A percentile compares a stretch with the other conserved stretches of the same genome.
phyloP scores from a whole-genome alignment of 2,113 vertebrate genomes.

The Alosa alosa region DNA sequence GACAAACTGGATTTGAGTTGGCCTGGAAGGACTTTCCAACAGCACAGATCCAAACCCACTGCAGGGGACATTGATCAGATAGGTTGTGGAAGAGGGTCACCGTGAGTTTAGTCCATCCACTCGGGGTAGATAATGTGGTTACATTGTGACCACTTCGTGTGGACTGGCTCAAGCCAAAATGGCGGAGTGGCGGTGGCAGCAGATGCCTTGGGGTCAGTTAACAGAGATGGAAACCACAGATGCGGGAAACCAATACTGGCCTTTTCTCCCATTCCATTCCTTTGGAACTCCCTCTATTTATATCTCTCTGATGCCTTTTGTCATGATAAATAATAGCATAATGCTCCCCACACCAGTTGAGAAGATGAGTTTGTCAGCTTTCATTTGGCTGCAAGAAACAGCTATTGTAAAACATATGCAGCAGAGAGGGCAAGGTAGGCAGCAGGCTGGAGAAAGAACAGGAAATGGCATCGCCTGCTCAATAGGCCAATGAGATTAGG shows the following conservation, averaged over 20 bases:
- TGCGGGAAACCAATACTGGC: slow-evolving; percentile 22
- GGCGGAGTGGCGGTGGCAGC: neutral
- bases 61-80: neutral
- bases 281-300: slow-evolving; percentile 21
- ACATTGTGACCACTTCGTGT: slow-evolving; percentile 15
- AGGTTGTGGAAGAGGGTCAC: slow-evolving; percentile 25
- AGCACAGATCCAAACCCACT: neutral
- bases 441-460: slow-evolving; percentile 30
- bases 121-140: slow-evolving; percentile 16
- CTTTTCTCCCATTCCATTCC: slow-evolving; percentile 12
- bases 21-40: slow-evolving; percentile 20
- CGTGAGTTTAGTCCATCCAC: slow-evolving; percentile 16
- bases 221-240: neutral
- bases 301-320: slow-evolving; percentile 31
- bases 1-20: slow-evolving; percentile 12
- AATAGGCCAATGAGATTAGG: slow-evolving; percentile 54
- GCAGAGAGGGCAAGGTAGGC: slow-evolving; percentile 29
- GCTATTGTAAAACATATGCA: slow-evolving; percentile 43
- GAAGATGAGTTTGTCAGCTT: slow-evolving; percentile 52
- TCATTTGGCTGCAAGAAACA: slow-evolving; percentile 47
- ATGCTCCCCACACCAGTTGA: slow-evolving; percentile 34
- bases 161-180: neutral
- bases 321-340: slow-evolving; percentile 44
- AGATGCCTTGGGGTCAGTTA: slow-evolving; percentile 12
- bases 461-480: slow-evolving; percentile 50